Evolutionary conservation across 1,140 invertebrate species (phyloP), one percentile per base, ranked within the genome.

Genomic region (Aplysia californica): DNA sequence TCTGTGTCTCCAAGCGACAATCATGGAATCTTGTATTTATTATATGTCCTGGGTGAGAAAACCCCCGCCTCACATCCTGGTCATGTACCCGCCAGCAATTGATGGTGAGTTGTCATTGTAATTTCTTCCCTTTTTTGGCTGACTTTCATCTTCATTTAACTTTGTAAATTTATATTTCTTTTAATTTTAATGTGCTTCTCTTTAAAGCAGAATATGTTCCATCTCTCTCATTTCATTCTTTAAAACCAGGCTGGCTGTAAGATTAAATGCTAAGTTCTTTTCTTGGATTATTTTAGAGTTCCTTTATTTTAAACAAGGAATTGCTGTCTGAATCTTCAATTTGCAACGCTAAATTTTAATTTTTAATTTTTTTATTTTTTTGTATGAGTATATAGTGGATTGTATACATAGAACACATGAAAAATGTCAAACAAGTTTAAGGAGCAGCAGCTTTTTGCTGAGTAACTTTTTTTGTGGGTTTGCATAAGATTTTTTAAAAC

Each of bases 21-120:
- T 88, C 64, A 88, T 88, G 87, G 85, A 88, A 67, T 88, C 87
- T 1, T 88, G 87, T 78, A 69, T 82, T 20, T 88, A 88, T 69
- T 88, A 83, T 68, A 75, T 87, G 81, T 87, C 86, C 10, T 88
- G 86, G 83, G 79, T 88, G 18, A 75, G 79, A 36, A 81, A 86
- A 61, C 86, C 86, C 15, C 86, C 86, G 31, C 84, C 85, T 23
- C 77, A 78, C 15, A 79, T 77, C 10, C 86, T 85, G 65, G 79
- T 88, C 36, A 73, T 88, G 38, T 85, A 85, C 59, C 87, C 87
- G 33, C 87, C 87, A 21, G 86, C 87, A 39, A 82, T 86, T 76
- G 86, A 85, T 83, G 87, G 87, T 88, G 79, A 71, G 80, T 61
- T 67, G 2, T 73, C 23, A 38, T 15, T 20, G 4, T 39, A 5